Evolutionary conservation across 2,797 vertebrate genomes (phyloP), one percentile per base, ranked within the genome.

Genomic region (Periparus ater): DNA sequence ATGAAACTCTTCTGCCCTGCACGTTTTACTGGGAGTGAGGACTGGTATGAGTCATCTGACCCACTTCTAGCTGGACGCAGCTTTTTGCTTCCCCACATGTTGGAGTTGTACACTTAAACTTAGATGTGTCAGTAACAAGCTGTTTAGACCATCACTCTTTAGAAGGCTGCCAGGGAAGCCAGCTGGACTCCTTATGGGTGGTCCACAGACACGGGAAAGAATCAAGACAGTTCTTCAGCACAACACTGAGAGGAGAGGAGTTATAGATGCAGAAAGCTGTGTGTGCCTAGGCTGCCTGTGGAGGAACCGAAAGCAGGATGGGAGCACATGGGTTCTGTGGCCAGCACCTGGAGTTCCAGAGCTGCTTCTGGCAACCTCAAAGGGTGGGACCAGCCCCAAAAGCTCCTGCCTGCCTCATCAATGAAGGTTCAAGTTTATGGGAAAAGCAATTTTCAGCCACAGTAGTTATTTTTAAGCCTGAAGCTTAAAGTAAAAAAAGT

Each of bases 171-270:
- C 94, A 97, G 78, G 88, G 74, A 87, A 91, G 83, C 83, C 94
- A 96, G 93, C 94, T 95, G 94, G 91, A 63, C 71, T 91, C 61
- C 61, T 84, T 76, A 94, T 19, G 95, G 95, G 93, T 93, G 91
- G 94, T 96, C 62, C 48, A 84, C 76, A 73, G 73, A 76, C 74
- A 55, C 2, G 36, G 85, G 36, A 78, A 91, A 72, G 53, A 71
- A 86, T 0, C 6, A 45, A 85, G 50, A 79, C 7, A 0, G n/a
- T 14, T 88, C 88, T 89, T 29, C 63, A 71, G 55, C 61, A 38
- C 2, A 2, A 61, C 0, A 0, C 45, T 17, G 66, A 73, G 48
- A 87, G 54, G 66, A 73, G 51, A 89, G 54, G 44, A 95, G 90
- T 55, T 62, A 65, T 72, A 89, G 63, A 54, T 17, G 66, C 67